Base-by-base conservation (phyloP, 2,888 invertebrate genomes). In the Villa cingulata region DNA sequence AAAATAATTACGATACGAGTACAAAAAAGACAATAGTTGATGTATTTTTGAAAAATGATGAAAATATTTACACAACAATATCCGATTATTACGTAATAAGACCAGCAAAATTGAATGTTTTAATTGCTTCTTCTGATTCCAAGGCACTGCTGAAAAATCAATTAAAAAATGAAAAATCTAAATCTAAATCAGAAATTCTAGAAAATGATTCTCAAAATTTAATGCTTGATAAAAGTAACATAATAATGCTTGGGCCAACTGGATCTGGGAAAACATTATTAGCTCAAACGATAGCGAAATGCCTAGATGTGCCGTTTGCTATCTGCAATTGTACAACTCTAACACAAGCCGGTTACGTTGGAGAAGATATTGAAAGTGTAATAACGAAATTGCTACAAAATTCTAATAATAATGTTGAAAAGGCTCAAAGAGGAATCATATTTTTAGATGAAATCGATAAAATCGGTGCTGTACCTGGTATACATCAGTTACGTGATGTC, bases 401-500 rank as follows among this genome's bases (percentile, higher is more conserved):
- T 66, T 91, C 94, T 19, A 88, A 91, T 64, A 91, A 88, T 65
- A 73, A 87, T 58, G 89, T 95, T 53, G 94, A 94, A 51, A 79
- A 86, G 59, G 94, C 95, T 29, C 94, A 96, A 65, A 88, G 87
- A 61, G 89, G 94, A 44, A 96, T 95, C 56, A 91, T 96, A 41
- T 96, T 94, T 66, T 73, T 96, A 55, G 94, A 95, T 64, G 94
- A 95, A 68, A 91, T 95, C 29, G 95, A 95, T 70, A 96, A 96
- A 73, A 94, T 95, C 55, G 90, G 92, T 32, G 89, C 90, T 18
- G 90, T 90, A 16, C 90, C 91, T 40, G 91, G 91, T 12, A 73
- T 73, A 48, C 74, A 74, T 45, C 91, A 91, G 62, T 72, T 92
- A 37, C 70, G 94, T 51, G 95, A 95, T 68, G 94, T 95, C 2